Evolutionary conservation across 2,888 invertebrate species (phyloP), one percentile per base, ranked within the genome.

Genomic region (Tiliacea citrago): DNA sequence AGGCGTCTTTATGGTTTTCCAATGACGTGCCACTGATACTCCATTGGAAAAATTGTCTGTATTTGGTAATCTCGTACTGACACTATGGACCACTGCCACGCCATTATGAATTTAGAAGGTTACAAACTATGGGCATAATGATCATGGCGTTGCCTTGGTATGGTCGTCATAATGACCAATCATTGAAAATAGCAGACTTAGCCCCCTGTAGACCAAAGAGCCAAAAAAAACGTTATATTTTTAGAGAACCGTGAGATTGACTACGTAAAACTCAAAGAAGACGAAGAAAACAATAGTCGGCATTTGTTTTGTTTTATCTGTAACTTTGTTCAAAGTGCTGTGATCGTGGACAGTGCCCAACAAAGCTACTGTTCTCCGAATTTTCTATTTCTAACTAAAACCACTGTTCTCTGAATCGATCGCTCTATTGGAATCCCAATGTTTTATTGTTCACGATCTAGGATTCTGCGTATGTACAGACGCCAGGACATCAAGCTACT

Each of bases 371-470:
- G 13, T 81, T 81, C 84, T 62, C n/a, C 24, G 68, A 67, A 84
- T 84, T 61, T 35, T 61, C 65, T 61, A 49, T 66, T 81, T 80
- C 75, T 66, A 45, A 80, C 47, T 80, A 69, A 80, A 81, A 53
- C 51, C 9, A 53, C 13, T 29, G 60, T 80, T 84, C 84, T 61
- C 0, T 62, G 84, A 66, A 81, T 63, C 51, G 51, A 65, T 63
- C 24, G 13, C 49, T 55, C 24, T 57, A 68, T 81, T 68, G 39
- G 84, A 81, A 73, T 73, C 47, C 45, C 49, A 53, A 58, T 55
- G 65, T 79, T 77, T 65, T 68, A 80, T 80, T 58, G 67, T 68
- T 65, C 63, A 68, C 60, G 45, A 79, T 67, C 35, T 58, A 58
- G 18, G 55, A 80, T 68, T 84, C 55, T 58, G 39, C 53, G 60